Evolutionary conservation across 2,797 vertebrate species (phyloP).

Genomic region (Chelonia mydas): DNA sequence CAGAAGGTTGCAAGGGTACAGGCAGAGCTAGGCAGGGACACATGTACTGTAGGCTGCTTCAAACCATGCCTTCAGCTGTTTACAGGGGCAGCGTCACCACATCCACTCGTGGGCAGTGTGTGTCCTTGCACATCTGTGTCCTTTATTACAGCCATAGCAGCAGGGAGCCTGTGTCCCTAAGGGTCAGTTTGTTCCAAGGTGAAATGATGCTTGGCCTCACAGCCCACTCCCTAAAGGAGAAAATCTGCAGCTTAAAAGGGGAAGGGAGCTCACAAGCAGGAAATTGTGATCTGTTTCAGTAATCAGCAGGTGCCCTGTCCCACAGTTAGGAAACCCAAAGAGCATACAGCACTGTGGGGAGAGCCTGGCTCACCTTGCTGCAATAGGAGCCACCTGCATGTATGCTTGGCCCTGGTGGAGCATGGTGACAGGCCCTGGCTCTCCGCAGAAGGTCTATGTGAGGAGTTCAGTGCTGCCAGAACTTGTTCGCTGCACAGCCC

Average conservation of each 20-base stretch:
- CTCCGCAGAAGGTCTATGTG: neutral
- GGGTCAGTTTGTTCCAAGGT: neutral
- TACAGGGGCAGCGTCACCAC: no score
- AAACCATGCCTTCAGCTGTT: neutral
- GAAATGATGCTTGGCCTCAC: neutral
- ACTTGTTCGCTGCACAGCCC: constrained; percentile 25
- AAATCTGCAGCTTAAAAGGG: no score
- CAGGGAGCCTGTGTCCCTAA: neutral
- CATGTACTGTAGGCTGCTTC: neutral
- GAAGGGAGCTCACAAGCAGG: neutral
- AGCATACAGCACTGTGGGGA: neutral
- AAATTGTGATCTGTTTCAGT: neutral
- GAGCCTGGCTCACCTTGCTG: neutral
- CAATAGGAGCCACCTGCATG: neutral
- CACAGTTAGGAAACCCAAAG: neutral
- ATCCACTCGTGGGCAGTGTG: no score
- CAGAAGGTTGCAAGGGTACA: neutral
- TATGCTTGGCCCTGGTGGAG: neutral
- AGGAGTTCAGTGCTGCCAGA: constrained; percentile 24
- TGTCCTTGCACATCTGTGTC: neutral
- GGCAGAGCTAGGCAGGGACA: neutral
- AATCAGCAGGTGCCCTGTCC: neutral
- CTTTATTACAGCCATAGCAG: neutral
- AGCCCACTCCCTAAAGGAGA: no score
- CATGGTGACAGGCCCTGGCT: neutral